phyloP scores from a whole-genome alignment of 2,113 vertebrate genomes.

The Lagopus muta region DNA sequence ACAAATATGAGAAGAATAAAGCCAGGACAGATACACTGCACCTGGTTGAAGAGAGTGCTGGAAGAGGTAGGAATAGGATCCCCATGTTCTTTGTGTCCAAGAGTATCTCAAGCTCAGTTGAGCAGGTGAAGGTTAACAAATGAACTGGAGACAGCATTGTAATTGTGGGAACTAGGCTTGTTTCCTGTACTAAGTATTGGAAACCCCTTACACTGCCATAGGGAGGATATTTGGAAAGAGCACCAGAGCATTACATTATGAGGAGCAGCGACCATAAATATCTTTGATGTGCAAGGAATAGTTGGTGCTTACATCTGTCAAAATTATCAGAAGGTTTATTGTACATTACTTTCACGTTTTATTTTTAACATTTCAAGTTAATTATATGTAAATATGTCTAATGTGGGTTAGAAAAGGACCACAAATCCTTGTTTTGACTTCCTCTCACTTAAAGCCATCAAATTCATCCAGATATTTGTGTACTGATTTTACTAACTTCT shows the following conservation, averaged over 20 bases:
- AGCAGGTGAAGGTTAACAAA: background rate
- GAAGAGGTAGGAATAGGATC: background rate
- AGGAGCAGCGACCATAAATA: background rate
- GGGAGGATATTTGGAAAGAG: background rate
- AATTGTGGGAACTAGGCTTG: background rate
- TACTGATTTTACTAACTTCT: background rate
- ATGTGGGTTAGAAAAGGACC: background rate
- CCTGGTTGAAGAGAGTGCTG: background rate
- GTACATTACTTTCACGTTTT: background rate
- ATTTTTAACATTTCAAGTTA: background rate
- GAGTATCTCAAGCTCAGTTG: background rate
- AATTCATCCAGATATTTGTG: background rate
- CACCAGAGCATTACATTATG: background rate
- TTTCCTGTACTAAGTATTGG: background rate
- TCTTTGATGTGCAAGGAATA: background rate
- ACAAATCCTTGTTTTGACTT: background rate
- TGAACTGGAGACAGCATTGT: background rate
- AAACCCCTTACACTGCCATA: background rate
- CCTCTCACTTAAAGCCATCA: background rate
- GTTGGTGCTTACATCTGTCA: background rate
- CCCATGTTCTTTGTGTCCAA: background rate
- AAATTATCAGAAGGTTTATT: background rate
- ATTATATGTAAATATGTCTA: background rate
- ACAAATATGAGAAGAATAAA: background rate
- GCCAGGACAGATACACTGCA: background rate